A percentile compares a stretch with the other conserved stretches of the same genome.
Evolutionary conservation across 2,797 vertebrate species (phyloP).

Genomic region (Neomorphus geoffroyi): DNA sequence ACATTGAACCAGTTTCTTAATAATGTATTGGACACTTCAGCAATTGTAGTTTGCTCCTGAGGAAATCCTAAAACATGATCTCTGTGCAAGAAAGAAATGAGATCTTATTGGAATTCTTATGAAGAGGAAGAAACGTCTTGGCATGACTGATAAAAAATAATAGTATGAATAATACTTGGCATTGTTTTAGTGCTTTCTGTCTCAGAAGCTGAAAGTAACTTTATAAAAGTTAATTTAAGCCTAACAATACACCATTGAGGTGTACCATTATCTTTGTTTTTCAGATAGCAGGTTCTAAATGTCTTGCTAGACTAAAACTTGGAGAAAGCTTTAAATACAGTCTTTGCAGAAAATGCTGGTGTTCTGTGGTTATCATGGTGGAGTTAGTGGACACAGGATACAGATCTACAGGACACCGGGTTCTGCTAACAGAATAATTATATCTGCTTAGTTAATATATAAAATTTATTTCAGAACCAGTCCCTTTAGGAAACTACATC

Average conservation of each 20-base stretch:
- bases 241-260: constrained; percentile 7
- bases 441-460: background rate
- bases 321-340: background rate
- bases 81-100: background rate
- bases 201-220: constrained; percentile 37
- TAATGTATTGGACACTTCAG: background rate
- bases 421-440: background rate
- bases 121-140: constrained; percentile 19
- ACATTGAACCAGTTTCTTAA: background rate
- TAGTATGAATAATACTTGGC: constrained; percentile 49
- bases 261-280: background rate
- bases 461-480: background rate
- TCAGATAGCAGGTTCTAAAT: background rate
- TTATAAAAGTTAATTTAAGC: constrained; percentile 41
- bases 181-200: constrained; percentile 29
- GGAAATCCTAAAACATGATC: background rate
- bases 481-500: background rate
- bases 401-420: background rate
- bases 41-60: background rate
- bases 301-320: background rate
- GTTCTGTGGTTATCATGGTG: background rate
- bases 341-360: background rate
- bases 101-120: constrained; percentile 41
- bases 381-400: background rate
- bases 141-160: constrained; percentile 59